These are phyloP conservation scores for Scomberomorus guttatus DNA, from an alignment of 2,797 vertebrate genomes.

Conservation along the genomic window DNA sequence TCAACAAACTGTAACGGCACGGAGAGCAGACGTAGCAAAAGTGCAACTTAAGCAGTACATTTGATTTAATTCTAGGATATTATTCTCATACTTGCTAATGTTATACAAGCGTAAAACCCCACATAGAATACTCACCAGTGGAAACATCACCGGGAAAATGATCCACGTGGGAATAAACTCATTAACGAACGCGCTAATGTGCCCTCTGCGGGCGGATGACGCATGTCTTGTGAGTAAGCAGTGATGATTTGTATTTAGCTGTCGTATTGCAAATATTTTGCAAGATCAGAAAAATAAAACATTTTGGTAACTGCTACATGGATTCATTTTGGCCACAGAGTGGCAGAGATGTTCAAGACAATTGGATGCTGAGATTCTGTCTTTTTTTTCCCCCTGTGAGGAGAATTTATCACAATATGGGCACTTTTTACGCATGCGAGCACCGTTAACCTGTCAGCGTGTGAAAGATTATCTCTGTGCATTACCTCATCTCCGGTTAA, in stretches of 20 bases:
- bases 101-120: constrained; percentile 5
- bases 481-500: constrained; percentile 60
- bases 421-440: constrained; percentile 48
- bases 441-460: constrained; percentile 67
- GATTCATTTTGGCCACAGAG: constrained; percentile 85
- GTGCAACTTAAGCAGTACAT: constrained; percentile 1
- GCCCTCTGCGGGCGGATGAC: constrained; percentile 33
- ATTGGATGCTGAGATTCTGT: constrained; percentile 60
- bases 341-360: constrained; percentile 87
- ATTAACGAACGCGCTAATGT: constrained; percentile 56
- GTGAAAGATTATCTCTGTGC: constrained; percentile 48
- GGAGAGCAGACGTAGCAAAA: constrained; percentile 5
- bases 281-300: constrained; percentile 15
- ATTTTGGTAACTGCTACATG: constrained; percentile 40
- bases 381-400: constrained; percentile 24
- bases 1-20: not conserved
- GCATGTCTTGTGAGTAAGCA: constrained; percentile 11
- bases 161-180: constrained; percentile 68
- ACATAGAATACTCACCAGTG: constrained; percentile 7
- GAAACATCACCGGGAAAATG: constrained; percentile 33
- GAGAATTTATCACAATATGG: constrained; percentile 28
- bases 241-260: constrained; percentile 1
- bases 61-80: not conserved
- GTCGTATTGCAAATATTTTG: constrained; percentile 20
- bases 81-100: constrained; percentile 13